A percentile compares a stretch with the other conserved stretches of the same genome.
phyloP scores from a whole-genome alignment of 2,797 vertebrate genomes.

The Siniperca scherzeri region DNA sequence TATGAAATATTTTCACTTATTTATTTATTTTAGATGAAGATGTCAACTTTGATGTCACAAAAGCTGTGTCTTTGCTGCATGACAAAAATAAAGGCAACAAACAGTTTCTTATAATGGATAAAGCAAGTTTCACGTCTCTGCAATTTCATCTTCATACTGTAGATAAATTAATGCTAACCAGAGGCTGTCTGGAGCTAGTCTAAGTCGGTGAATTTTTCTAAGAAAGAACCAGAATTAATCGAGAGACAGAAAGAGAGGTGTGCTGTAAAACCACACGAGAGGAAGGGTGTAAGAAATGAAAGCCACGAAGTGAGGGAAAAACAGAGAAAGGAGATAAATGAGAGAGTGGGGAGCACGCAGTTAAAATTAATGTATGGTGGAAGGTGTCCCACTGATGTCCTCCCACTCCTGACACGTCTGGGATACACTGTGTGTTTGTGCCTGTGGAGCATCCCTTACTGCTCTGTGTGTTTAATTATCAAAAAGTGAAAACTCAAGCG shows the following conservation, averaged over 20 bases:
- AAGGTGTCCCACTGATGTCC: conserved; percentile 58
- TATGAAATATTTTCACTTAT: background rate
- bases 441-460: conserved; percentile 35
- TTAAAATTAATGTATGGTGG: conserved; percentile 50
- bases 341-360: conserved; percentile 20
- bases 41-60: no score
- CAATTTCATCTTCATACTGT: background rate
- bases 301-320: background rate
- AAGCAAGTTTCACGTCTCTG: background rate
- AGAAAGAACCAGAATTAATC: conserved; percentile 2
- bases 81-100: background rate
- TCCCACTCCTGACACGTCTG: conserved; percentile 51
- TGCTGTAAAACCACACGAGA: conserved; percentile 16
- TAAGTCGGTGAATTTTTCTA: background rate
- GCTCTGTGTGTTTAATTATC: conserved; percentile 55
- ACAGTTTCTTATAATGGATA: background rate
- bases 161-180: background rate
- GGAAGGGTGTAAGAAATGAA: conserved; percentile 11
- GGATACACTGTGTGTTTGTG: conserved; percentile 33
- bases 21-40: no score
- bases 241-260: conserved; percentile 23
- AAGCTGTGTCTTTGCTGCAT: no score
- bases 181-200: background rate
- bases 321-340: conserved; percentile 39
- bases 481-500: conserved; percentile 53